A percentile compares a stretch with the other conserved stretches of the same genome.
Evolutionary conservation across 2,888 invertebrate species (phyloP).

Genomic region (Rhimphoctona megacephalus): DNA sequence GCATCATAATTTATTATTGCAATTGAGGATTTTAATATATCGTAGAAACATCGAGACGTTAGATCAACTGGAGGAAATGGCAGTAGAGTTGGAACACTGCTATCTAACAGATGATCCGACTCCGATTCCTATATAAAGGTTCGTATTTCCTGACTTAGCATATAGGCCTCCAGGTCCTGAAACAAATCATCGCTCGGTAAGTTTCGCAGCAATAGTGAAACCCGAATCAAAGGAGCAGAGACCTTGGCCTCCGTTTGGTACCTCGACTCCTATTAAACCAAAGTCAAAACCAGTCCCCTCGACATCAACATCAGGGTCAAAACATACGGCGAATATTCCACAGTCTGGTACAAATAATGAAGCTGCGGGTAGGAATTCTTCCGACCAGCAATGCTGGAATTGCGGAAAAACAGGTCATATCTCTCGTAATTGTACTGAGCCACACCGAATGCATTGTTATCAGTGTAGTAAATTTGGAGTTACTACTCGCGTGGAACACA

Average conservation of each 20-base stretch:
- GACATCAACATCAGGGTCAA: no score
- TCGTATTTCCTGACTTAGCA: background rate
- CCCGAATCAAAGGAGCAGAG: no score
- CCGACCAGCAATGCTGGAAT: background rate
- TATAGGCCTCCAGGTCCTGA: background rate
- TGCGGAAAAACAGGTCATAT: background rate
- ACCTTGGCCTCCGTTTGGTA: no score
- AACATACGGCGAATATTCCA: no score
- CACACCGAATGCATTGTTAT: background rate
- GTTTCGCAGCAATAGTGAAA: no score
- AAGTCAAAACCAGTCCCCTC: no score
- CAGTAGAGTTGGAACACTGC: background rate
- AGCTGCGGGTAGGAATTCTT: no score
- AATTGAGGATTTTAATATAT: background rate
- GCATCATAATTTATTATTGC: background rate
- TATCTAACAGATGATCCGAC: background rate
- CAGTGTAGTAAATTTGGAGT: background rate
- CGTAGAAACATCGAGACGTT: background rate
- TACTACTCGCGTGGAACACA: background rate
- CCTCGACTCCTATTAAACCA: no score
- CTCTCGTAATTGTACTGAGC: background rate
- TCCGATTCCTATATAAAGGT: background rate
- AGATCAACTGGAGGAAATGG: conserved; percentile 10
- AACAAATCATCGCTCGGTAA: background rate
- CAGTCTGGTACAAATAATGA: no score